Base-by-base conservation (phyloP, 2,888 invertebrate genomes). In the Endotricha flammealis region DNA sequence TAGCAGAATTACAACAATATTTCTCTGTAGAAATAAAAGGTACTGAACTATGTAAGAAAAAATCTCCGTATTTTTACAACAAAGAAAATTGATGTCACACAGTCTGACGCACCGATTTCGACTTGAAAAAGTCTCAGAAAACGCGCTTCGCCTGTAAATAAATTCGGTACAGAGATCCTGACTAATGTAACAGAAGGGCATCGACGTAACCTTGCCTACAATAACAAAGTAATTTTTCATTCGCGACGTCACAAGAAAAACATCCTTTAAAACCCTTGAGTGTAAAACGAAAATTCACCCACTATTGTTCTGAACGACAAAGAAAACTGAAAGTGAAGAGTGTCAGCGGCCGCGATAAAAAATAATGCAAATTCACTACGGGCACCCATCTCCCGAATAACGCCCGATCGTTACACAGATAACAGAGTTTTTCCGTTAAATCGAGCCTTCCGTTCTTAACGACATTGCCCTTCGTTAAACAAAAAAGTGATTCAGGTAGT, bases 311-410 rank as follows among this genome's bases (percentile, higher is more conserved):
- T 50, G 55, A 45, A 31, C 47, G 50, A 78, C 74, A 77, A 77
- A 67, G 61, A 68, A 63, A 55, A 50, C 53, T 36, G 56, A 63
- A 63, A 66, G 60, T 69, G 75, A 29, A 29, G 67, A 76, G 75
- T 77, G 76, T 72, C 75, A 69, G 63, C 54, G 54, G 57, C 38
- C 32, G 58, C 67, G 73, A 70, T 73, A 75, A 81, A 81, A 81
- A 79, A 78, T 79, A 79, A 82, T 79, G 81, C 76, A 78, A 71
- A 79, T 77, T 79, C 80, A 81, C 74, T 73, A 56, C 57, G 50
- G 54, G 49, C 49, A 51, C 51, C 57, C 57, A 56, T 63, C 54
- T 47, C 58, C 50, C 64, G 62, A 67, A 64, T 76, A 77, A 77
- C 70, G 74, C 53, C 59, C 62, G 75, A 81, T 81, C 77, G 75